Base-by-base conservation (phyloP, 1,140 invertebrate species). In the Drosophila teissieri region DNA sequence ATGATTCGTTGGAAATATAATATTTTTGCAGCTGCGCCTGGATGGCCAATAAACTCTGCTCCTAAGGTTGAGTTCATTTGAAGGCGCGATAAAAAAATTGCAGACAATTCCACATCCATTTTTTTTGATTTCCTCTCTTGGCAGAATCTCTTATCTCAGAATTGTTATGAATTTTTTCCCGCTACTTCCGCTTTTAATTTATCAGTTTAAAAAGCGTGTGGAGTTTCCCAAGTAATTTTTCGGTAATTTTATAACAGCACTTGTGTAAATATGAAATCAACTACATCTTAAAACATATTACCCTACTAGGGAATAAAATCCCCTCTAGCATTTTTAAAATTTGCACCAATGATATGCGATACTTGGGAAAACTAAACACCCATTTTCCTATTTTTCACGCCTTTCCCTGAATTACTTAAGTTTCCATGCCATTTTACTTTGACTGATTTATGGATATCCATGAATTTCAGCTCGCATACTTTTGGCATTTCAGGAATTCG, bases 401-500 rank as follows among this genome's bases (percentile, higher is more conserved):
- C 19, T 2, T 1, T 6, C 27, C 10, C 12, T 22, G 7, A 14
- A 6, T 22, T 15, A 6, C 14, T 36, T 11, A 0, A 27, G 27
- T 45, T 57, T 45, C 5, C 53, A n/a, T 11, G n/a, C 12, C 31
- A 37, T 48, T 48, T 10, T 19, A 19, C 2, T n/a, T 14, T 2
- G 6, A 27, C 1, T 34, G 10, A 22, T 14, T 42, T 54, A 15
- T 53, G 24, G 37, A 27, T 64, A 14, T 19, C 14, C n/a, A 22
- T 34, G n/a, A 10, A 31, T 31, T 58, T 46, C 15, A 17, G 15
- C 7, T 11, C 14, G 15, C n/a, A 46, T 60, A 37, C 11, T 19
- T 24, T 37, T 45, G 22, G 42, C 40, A 31, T 58, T 48, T 60
- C 14, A 27, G 63, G 24, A 63, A 67, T 42, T 34, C 34, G 3